A percentile compares a stretch with the other conserved stretches of the same genome.
phyloP scores from a whole-genome alignment of 2,797 vertebrate species.

The Morus bassanus region DNA sequence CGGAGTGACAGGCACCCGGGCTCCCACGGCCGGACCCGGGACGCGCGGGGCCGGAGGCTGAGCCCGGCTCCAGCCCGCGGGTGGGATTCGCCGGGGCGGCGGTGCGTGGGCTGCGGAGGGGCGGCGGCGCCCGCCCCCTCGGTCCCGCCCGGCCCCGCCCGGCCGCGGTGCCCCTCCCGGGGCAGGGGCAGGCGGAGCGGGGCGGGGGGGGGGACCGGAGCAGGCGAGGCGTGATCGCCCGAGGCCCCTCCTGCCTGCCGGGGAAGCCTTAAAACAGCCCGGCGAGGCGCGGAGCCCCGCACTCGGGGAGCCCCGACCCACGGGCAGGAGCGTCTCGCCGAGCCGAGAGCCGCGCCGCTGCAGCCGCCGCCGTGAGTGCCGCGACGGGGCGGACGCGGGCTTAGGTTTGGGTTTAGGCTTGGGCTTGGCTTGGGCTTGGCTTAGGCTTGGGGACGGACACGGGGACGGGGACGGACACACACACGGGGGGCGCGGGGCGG shows the following conservation, averaged over 20 bases:
- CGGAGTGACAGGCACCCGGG: fast-evolving
- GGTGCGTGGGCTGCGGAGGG: background rate
- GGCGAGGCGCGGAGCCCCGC: conserved; percentile 22
- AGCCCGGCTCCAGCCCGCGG: background rate
- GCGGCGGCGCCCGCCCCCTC: background rate
- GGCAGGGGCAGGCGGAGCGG: conserved; percentile 15
- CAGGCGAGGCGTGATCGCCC: conserved; percentile 64
- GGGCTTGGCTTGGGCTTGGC: background rate
- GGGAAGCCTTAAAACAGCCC: conserved; percentile 69
- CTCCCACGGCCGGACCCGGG: background rate
- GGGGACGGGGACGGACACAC: fast-evolving
- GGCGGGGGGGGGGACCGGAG: conserved; percentile 13
- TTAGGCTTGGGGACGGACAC: background rate
- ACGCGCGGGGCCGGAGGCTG: fast-evolving
- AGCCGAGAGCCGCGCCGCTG: background rate
- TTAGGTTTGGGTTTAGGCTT: too few species aligned
- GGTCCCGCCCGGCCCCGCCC: background rate
- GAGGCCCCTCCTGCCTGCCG: conserved; percentile 74
- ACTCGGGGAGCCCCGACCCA: conserved; percentile 31
- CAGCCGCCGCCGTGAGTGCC: conserved; percentile 24
- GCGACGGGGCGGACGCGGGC: background rate
- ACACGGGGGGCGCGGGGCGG: too few species aligned
- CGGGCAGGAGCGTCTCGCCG: background rate
- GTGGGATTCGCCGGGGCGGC: background rate
- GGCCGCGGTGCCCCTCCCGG: background rate